Conservation (phyloP, 1,140 invertebrate genomes). For the Tetragnatha versicolor region DNA sequence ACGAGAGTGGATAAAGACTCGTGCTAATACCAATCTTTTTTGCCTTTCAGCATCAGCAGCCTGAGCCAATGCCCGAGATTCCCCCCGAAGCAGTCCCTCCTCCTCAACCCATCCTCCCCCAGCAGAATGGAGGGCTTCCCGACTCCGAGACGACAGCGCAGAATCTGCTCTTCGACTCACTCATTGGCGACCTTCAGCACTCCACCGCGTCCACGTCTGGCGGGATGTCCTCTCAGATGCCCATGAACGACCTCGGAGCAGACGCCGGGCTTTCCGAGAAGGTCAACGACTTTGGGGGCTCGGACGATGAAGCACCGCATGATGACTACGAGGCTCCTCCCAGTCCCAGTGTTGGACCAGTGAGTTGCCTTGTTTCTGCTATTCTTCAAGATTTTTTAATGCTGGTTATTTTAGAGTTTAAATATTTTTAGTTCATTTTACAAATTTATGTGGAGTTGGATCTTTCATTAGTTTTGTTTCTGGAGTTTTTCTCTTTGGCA, state of each 20-base stretch:
- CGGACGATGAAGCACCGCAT: slow-evolving; percentile 67
- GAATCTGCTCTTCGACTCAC: slow-evolving; percentile 39
- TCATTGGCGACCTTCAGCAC: slow-evolving; percentile 27
- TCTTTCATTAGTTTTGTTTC: too few relatives aligned
- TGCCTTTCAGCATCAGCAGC: neutral
- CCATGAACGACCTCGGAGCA: neutral
- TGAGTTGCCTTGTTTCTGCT: too few relatives aligned
- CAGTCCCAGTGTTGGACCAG: slow-evolving; percentile 79
- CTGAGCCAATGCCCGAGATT: neutral
- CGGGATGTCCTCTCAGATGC: neutral
- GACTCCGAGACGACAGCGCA: neutral
- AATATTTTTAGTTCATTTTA: too few relatives aligned
- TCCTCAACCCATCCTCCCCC: too few relatives aligned
- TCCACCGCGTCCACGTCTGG: neutral
- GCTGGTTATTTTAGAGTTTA: too few relatives aligned
- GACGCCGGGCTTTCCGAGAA: slow-evolving; percentile 56
- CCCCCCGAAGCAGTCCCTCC: too few relatives aligned
- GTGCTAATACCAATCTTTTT: too few relatives aligned
- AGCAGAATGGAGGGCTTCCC: too few relatives aligned
- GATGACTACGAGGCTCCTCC: slow-evolving; percentile 85
- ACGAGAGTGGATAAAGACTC: too few relatives aligned
- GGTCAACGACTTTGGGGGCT: slow-evolving; percentile 27
- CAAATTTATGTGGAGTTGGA: too few relatives aligned
- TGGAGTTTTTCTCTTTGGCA: too few relatives aligned
- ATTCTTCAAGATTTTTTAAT: too few relatives aligned